Evolutionary conservation across 2,888 invertebrate genomes (phyloP), one percentile per base, ranked within the genome.

Genomic region (Apoderus coryli): DNA sequence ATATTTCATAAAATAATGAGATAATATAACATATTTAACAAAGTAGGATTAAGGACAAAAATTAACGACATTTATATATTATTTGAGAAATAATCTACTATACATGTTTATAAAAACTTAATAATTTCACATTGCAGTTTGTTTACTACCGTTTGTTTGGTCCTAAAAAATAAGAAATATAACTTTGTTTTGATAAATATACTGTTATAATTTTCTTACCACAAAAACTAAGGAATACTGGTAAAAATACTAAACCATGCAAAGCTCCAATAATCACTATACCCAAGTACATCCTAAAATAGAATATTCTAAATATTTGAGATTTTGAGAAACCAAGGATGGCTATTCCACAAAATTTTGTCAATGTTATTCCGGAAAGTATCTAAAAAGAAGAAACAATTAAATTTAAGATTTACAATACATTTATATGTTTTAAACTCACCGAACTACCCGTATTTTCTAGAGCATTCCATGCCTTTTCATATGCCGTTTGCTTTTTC

Each of bases 251-350:
- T 43, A 96, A 68, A 3, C 93, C 92, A 51, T 95, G 93, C 1
- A 77, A 60, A 1, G 92, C 89, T 3, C 95, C 92, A 48, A 92
- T 73, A 9, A 93, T 47, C 2, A 96, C 92, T 44, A 95, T 86
- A 31, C 85, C 82, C 38, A 95, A 65, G 53, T 93, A 90, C 90
- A 96, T 93, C 51, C 92, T 73, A 57, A 95, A 95, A 62, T 92
- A 96, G 54, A 86, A 93, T 31, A 84, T 65, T 59, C 84, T 76
- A 50, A 95, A 92, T 38, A 90, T 73, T 61, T 86, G 78, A 2
- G 92, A 89, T 48, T 89, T 85, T 2, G 93, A 84, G 57, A 95
- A 92, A 0, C 79, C 89, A 38, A 96, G 59, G 5, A 95, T 82
- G 10, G 82, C 57, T 34, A 95, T 88, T 26, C 86, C 86, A 22